Evolutionary conservation across 2,113 vertebrate genomes (phyloP), one percentile per base, ranked within the genome.

Genomic region (Channa argus): DNA sequence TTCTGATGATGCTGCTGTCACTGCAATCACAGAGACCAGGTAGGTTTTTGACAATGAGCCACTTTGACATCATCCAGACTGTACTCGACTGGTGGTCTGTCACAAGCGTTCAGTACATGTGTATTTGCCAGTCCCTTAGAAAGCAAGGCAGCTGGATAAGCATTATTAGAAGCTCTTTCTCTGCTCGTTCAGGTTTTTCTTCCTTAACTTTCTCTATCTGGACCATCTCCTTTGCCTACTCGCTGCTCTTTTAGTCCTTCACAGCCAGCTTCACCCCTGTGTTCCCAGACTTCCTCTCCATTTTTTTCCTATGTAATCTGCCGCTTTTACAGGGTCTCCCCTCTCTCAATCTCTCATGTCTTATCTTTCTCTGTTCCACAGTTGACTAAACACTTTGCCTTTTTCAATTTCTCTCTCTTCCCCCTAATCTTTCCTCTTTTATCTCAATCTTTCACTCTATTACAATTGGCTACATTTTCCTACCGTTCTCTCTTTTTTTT

Each of bases 291-390:
- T 64, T 14, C 52, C 56, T 52, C 75, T 86, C 54, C 51, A 55
- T 72, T 72, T 70, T 62, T 56, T 63, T 51, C 13, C 74, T 62
- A 56, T 77, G 24, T 85, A 83, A 84, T 88, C 84, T 82, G 76
- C 49, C 53, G n/a, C 37, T 51, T 77, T 69, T 59, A 13, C 45
- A 63, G 33, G 6, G 33, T 68, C 52, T 33, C 64, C 54, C 71
- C 46, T 39, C 66, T 55, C 65, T 61, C 77, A 49, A 62, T 80
- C 76, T 71, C 76, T 74, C 69, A 56, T 52, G 69, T 69, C 63
- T 90, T 85, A 90, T 91, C 88, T 77, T 79, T 86, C 65, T 60
- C 80, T 62, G 79, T 80, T 87, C 86, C 84, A 89, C 87, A 90
- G 88, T 89, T 77, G 86, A 88, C 89, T 84, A 80, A 90, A 86